These are phyloP conservation scores for Cochlearius cochlearius DNA, from an alignment of 2,113 vertebrate genomes.

Conservation along the genomic window DNA sequence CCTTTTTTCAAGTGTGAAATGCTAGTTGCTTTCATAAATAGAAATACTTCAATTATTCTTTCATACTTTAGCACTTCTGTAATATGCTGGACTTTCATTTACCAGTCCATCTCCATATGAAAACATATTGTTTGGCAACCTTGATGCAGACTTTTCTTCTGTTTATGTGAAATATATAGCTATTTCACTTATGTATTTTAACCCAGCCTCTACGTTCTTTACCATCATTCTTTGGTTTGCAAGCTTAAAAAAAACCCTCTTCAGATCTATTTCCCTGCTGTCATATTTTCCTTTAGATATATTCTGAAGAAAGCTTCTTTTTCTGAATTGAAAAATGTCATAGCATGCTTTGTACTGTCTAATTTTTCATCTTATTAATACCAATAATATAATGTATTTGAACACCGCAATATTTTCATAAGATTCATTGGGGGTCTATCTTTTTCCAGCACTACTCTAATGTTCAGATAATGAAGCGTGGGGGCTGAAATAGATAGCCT, in stretches of 20 bases:
- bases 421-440: slow-evolving; percentile 65
- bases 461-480: slow-evolving; percentile 63
- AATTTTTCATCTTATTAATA: slow-evolving; percentile 75
- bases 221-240: slow-evolving; percentile 32
- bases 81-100: not conserved
- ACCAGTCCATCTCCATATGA: not conserved
- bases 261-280: slow-evolving; percentile 66
- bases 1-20: not conserved
- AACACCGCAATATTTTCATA: slow-evolving; percentile 65
- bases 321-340: slow-evolving; percentile 62
- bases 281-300: slow-evolving; percentile 52
- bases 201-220: not conserved
- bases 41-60: not conserved
- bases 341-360: slow-evolving; percentile 46
- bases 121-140: not conserved
- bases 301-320: slow-evolving; percentile 47
- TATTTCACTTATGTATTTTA: slow-evolving; percentile 18
- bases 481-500: slow-evolving; percentile 63
- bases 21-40: not conserved
- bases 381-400: slow-evolving; percentile 51
- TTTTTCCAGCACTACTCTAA: slow-evolving; percentile 64
- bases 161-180: not conserved
- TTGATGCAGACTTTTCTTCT: not conserved
- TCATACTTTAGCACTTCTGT: not conserved
- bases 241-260: not conserved